Evolutionary conservation across 2,113 vertebrate species (phyloP).

Genomic region (Fulica atra): DNA sequence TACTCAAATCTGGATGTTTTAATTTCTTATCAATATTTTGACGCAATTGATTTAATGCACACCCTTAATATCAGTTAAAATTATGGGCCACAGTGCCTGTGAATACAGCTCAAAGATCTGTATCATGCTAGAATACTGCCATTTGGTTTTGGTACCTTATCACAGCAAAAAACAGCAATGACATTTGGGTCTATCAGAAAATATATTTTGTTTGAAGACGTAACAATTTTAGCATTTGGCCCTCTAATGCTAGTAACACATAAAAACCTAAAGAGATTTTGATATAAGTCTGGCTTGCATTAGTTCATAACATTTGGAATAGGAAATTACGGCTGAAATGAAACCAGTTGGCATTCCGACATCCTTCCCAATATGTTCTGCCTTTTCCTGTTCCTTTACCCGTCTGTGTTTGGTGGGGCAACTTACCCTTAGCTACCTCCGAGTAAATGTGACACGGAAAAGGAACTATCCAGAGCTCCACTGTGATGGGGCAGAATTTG

Average conservation of each 20-base stretch:
- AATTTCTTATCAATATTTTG: constrained; percentile 42
- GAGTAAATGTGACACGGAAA: background rate
- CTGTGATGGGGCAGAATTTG: background rate
- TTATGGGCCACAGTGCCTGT: background rate
- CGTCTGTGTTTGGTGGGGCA: background rate
- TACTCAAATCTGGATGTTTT: background rate
- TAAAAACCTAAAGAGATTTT: background rate
- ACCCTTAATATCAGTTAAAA: background rate
- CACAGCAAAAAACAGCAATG: background rate
- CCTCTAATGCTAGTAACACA: background rate
- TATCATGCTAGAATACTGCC: background rate
- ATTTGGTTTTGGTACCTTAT: background rate
- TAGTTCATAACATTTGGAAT: background rate
- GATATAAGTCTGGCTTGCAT: background rate
- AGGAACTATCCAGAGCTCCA: background rate
- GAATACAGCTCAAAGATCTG: background rate
- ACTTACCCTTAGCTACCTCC: background rate
- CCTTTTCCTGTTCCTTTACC: background rate
- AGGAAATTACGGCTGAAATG: background rate
- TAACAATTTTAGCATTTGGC: background rate
- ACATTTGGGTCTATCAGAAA: background rate
- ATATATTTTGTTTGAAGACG: background rate
- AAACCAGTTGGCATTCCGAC: background rate
- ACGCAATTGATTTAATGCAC: background rate
- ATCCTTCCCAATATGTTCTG: background rate